Base-by-base conservation (phyloP, 1,140 invertebrate species). In the Micrasema longulum region DNA sequence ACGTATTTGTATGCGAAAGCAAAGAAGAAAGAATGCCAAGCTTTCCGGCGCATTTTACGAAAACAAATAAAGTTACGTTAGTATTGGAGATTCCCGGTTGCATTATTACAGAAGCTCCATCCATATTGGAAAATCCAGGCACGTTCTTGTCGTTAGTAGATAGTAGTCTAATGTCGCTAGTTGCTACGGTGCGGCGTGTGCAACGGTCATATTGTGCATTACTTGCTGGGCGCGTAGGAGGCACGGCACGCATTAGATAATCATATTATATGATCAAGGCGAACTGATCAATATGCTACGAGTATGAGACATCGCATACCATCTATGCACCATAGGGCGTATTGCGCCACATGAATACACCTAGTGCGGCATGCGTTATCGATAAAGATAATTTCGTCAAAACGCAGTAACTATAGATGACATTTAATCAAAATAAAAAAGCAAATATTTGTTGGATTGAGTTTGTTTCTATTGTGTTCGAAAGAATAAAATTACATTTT, bases 121-220 rank as follows among this genome's bases (percentile, higher is more conserved):
- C 26, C 7, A 20, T 52, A 12, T 60, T 43, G 16, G 16, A 2
- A 60, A 60, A 60, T 11, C 16, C 35, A 22, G 18, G 14, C 36
- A 60, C 55, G 36, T 60, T 11, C 7, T 12, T 11, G 35, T 60
- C 55, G 55, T 60, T 38, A 60, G 16, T 38, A n/a, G n/a, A n/a
- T n/a, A n/a, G n/a, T n/a, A n/a, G n/a, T n/a, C n/a, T n/a, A n/a
- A n/a, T n/a, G n/a, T 16, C 35, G 1, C 12, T 36, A 36, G n/a
- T 10, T 48, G 47, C 35, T 23, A 9, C 14, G n/a, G n/a, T 53
- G 55, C 55, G 16, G 31, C 11, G 55, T 41, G 20, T 41, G 55
- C 31, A 35, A 57, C 31, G 36, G 53, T 60, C 55, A 41, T 38
- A 14, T n/a, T n/a, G 22, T 60, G 1, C 18, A 41, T 38, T 11